Base-by-base conservation (phyloP, 1,140 invertebrate genomes). In the Bathynomus jamesi region DNA sequence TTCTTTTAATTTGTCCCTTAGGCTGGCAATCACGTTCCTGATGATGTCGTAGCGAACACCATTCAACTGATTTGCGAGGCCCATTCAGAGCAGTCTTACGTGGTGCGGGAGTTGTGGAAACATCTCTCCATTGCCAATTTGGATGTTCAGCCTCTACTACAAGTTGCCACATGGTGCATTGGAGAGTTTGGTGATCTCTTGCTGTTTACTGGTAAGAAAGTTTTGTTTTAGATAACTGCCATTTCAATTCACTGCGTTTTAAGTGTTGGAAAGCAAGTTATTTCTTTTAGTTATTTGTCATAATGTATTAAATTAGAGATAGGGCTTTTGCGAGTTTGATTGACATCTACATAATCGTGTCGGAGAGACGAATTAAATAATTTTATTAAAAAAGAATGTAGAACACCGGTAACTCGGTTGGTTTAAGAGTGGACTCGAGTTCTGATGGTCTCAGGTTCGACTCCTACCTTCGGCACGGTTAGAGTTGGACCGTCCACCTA, bases 111-210 rank as follows among this genome's bases (percentile, higher is more conserved):
- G 60, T 84, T 99, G 65, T 98, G 92, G 90, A 79, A 86, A 74
- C 64, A 80, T 76, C 71, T 77, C 5, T 71, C 72, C 3, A 61
- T 61, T 10, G 70, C 72, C 24, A 69, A 74, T 61, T 53, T 75
- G 30, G 73, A 76, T 66, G 69, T 67, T 29, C 77, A 79, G 64
- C 77, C 75, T 17, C 46, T 79, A 32, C 69, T 85, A 30, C 82
- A 92, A 84, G 94, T 99, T 13, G 93, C 94, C n/a, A 91, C 92
- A 11, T 99, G 97, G 97, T 93, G 94, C 78, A 92, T 99, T 78
- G 97, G 97, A 32, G 97, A 99, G 83, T 99, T 95, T 82, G 96
- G 95, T 0, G 96, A 99, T 82, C 83, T 95, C 75, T 85, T 98
- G 7, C 32, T 40, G 31, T 25, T n/a, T 1, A n/a, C 28, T 29